Percentiles rank a stretch among this genome's conserved stretches.
phyloP scores from a whole-genome alignment of 2,797 vertebrate genomes.

The Poeciliopsis gracilis region DNA sequence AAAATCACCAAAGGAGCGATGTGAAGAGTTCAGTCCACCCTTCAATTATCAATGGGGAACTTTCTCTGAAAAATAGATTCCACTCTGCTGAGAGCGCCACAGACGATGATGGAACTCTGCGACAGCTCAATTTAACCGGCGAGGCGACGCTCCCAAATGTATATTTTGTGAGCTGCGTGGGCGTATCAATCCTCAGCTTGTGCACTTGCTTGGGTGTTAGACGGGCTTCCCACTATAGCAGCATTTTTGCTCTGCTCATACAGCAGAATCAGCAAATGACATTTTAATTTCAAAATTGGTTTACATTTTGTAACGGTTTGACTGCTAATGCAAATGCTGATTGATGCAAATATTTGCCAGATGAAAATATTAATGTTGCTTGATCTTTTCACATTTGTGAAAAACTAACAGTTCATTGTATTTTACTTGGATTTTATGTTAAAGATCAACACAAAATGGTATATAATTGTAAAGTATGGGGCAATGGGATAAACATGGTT shows the following conservation, averaged over 20 bases:
- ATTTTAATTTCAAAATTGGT: slow-evolving; percentile 39
- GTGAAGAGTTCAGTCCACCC: slow-evolving; percentile 41
- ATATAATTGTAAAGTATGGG: background rate
- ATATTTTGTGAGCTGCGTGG: slow-evolving; percentile 52
- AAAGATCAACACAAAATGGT: background rate
- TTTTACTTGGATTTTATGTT: background rate
- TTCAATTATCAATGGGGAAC: slow-evolving; percentile 60
- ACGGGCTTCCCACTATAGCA: slow-evolving; percentile 25
- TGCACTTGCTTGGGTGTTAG: slow-evolving; percentile 28
- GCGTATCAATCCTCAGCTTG: slow-evolving; percentile 42
- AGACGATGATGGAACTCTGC: slow-evolving; percentile 46
- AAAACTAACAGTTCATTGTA: background rate
- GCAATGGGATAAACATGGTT: background rate
- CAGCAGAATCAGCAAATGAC: slow-evolving; percentile 40
- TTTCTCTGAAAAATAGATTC: slow-evolving; percentile 48
- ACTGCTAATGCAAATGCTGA: slow-evolving; percentile 30
- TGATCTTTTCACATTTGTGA: background rate
- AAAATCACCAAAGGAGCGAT: slow-evolving; percentile 32
- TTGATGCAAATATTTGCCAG: background rate
- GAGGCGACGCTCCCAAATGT: slow-evolving; percentile 57
- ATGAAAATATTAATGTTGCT: background rate
- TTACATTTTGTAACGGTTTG: slow-evolving; percentile 31
- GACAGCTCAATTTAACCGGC: slow-evolving; percentile 55
- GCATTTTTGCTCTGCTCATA: slow-evolving; percentile 41
- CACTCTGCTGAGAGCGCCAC: slow-evolving; percentile 32